Evolutionary conservation across 2,797 vertebrate species (phyloP).

Genomic region (Anableps anableps): DNA sequence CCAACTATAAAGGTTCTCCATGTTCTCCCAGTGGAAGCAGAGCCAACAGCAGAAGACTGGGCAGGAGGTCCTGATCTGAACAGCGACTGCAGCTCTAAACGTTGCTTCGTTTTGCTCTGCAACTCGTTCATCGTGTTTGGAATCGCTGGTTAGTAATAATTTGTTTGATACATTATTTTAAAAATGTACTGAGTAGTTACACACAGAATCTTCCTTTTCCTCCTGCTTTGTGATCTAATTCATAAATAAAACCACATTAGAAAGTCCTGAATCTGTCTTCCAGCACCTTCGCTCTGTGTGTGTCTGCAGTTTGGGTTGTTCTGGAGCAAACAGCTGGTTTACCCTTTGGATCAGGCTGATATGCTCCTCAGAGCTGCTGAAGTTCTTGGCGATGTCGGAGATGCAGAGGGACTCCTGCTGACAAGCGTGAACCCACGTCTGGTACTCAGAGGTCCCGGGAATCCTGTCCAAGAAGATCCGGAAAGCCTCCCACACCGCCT

Average conservation of each 20-base stretch:
- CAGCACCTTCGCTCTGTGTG: neutral
- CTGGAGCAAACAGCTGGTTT: slow-evolving; percentile 32
- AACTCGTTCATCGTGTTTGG: no score
- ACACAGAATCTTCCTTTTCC: neutral
- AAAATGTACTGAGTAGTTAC: neutral
- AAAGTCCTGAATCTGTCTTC: neutral
- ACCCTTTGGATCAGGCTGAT: slow-evolving; percentile 86
- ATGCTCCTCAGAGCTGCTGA: slow-evolving; percentile 92
- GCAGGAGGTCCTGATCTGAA: no score
- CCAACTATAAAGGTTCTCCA: no score
- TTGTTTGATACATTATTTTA: no score
- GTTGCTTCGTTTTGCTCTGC: no score
- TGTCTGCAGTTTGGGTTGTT: neutral
- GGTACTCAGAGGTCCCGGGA: slow-evolving; percentile 89
- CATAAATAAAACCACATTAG: neutral
- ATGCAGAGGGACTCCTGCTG: slow-evolving; percentile 89
- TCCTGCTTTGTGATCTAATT: neutral
- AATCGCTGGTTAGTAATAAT: no score
- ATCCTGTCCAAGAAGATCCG: slow-evolving; percentile 92
- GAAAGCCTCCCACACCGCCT: slow-evolving; percentile 95
- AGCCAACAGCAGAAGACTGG: no score
- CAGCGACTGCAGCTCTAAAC: no score
- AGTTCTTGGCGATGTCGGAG: slow-evolving; percentile 90
- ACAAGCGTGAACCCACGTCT: slow-evolving; percentile 89
- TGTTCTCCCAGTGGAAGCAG: neutral